Evolutionary conservation across 2,888 invertebrate genomes (phyloP).

Genomic region (Enchytraeus crypticus): DNA sequence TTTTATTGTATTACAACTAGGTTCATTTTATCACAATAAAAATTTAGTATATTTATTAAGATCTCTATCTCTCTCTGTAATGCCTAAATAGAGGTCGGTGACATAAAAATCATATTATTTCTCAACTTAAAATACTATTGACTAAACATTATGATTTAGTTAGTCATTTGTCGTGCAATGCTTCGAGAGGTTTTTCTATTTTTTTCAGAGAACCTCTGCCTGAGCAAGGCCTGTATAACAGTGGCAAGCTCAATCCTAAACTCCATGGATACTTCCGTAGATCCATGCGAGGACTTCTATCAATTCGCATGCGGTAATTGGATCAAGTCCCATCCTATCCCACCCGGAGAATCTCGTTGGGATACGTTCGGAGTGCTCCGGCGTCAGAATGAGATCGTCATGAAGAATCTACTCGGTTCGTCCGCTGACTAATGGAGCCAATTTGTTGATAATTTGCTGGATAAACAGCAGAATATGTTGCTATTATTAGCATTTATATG

Average conservation of each 20-base stretch:
- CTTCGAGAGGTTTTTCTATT: not conserved
- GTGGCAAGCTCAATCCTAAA: constrained; percentile 70
- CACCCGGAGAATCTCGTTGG: constrained; percentile 85
- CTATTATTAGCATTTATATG: not conserved
- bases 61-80: too few species aligned
- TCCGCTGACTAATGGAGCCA: not conserved
- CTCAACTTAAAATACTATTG: too few species aligned
- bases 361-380: constrained; percentile 89
- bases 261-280: constrained; percentile 67
- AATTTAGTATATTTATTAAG: too few species aligned
- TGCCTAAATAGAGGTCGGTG: too few species aligned
- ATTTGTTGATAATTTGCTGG: not conserved
- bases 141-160: too few species aligned
- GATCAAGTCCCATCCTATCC: constrained; percentile 83
- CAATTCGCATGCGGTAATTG: constrained; percentile 80
- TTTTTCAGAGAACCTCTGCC: constrained; percentile 28
- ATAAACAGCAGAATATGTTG: too few species aligned
- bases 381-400: constrained; percentile 80
- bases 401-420: constrained; percentile 78
- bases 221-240: constrained; percentile 40
- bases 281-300: constrained; percentile 76
- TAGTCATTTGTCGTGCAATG: too few species aligned
- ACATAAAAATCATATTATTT: too few species aligned
- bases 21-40: too few species aligned
- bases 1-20: too few species aligned